Evolutionary conservation across 2,888 invertebrate genomes (phyloP).

Genomic region (Acronicta aceris): DNA sequence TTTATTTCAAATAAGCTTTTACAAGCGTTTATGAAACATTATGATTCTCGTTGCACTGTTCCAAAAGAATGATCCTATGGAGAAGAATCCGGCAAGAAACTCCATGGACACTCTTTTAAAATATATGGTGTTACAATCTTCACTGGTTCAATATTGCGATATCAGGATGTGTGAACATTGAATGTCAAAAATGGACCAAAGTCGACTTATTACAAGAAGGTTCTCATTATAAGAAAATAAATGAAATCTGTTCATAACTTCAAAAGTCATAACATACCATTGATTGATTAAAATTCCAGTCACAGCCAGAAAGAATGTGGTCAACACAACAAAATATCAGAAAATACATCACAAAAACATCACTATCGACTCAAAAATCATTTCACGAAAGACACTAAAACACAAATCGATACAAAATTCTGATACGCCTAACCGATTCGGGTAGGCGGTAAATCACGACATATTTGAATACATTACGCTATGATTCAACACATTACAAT

Average conservation of each 20-base stretch:
- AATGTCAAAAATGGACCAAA: no score
- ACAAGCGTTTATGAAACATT: no score
- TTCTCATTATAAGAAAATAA: no score
- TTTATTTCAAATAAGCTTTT: no score
- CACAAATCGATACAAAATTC: conserved; percentile 35
- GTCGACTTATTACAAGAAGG: no score
- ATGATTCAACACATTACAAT: conserved; percentile 80
- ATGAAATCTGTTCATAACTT: conserved; percentile 16
- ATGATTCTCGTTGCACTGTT: no score
- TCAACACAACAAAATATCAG: conserved; percentile 15
- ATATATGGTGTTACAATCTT: no score
- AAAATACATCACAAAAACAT: conserved; percentile 34
- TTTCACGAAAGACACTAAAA: conserved; percentile 26
- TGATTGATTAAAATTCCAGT: conserved; percentile 30
- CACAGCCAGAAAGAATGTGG: conserved; percentile 39
- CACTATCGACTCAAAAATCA: conserved; percentile 34
- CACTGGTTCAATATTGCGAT: no score
- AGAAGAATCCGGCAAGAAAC: no score
- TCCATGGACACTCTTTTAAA: no score
- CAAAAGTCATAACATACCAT: conserved; percentile 38
- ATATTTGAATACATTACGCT: conserved; percentile 72
- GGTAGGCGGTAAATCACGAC: conserved; percentile 67
- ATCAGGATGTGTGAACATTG: no score
- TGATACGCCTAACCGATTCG: conserved; percentile 45
- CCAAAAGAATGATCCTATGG: no score